Evolutionary conservation across 2,113 vertebrate species (phyloP), one percentile per base, ranked within the genome.

Genomic region (Cyphomyrus plagiostoma): DNA sequence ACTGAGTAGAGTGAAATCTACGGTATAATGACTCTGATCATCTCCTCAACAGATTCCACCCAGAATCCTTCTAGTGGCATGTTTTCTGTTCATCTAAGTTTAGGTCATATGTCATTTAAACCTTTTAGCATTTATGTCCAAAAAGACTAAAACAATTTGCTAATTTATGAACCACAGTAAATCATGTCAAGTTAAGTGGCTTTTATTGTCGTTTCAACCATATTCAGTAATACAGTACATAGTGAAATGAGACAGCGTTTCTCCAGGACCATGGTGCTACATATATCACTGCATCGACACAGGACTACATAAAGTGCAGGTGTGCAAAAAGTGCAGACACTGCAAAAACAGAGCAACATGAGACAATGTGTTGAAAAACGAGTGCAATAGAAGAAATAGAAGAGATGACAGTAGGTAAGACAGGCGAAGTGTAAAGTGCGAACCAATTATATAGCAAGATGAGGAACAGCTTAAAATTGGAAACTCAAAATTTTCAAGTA

Each of bases 1-100:
- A 56, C 26, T 88, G 80, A 89, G 88, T 74, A 89, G 88, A 91
- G 89, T 39, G 88, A 88, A 52, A 88, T 92, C 88, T 91, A 83
- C 46, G 74, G 90, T 90, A 89, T 87, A 91, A 92, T 92, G 92
- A 94, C 91, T 92, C 91, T 91, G 88, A 45, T 92, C 84, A 92
- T 91, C 90, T 91, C 90, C 90, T 88, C 89, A 90, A 39, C 86
- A 89, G 80, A 90, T 83, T 90, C 91, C 88, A 93, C 87, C 89
- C 86, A 86, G 87, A 30, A 89, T 91, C 91, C 88, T 80, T 90
- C 62, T 91, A 92, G 93, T 88, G 56, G 19, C 86, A 62, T 87
- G 53, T 90, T 92, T 91, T 93, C 92, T 91, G 89, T 93, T 89
- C 86, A 56, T 93, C 91, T 91, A 89, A 93, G 90, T 90, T 90